Percentiles rank a stretch among this genome's conserved stretches.
Evolutionary conservation across 2,113 vertebrate species (phyloP).

Genomic region (Gallinago undulata): DNA sequence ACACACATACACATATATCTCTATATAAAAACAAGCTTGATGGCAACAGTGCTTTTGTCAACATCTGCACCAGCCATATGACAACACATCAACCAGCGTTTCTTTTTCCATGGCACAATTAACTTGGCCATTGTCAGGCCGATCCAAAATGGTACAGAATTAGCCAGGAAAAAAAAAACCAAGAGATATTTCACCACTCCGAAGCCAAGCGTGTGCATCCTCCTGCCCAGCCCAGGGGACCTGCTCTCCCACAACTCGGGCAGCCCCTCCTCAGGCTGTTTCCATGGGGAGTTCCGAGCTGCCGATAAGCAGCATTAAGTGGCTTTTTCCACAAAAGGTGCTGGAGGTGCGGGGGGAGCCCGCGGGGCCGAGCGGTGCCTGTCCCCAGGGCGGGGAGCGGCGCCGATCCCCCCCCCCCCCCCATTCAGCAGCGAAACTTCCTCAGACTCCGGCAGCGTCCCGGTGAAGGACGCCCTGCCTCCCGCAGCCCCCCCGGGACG

Average conservation of each 20-base stretch:
- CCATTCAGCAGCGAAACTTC: background rate
- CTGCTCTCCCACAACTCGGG: background rate
- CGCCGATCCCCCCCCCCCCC: background rate
- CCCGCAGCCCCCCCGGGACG: background rate
- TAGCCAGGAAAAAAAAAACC: background rate
- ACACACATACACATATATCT: fast-evolving
- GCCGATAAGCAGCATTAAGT: background rate
- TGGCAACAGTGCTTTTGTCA: background rate
- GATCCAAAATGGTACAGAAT: background rate
- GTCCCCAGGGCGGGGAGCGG: background rate
- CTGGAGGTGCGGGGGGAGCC: background rate
- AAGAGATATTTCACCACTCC: background rate
- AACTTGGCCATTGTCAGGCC: background rate
- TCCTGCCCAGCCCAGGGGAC: background rate
- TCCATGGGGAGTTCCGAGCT: background rate
- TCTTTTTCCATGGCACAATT: background rate
- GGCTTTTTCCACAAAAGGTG: background rate
- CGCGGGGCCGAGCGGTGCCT: background rate
- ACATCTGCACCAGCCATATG: fast-evolving
- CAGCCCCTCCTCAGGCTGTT: background rate
- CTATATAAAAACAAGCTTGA: background rate
- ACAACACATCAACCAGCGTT: background rate
- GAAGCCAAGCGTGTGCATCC: background rate
- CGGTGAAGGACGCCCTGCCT: background rate
- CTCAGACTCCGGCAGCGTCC: background rate